phyloP scores from a whole-genome alignment of 2,797 vertebrate species.

The Okamejei kenojei region DNA sequence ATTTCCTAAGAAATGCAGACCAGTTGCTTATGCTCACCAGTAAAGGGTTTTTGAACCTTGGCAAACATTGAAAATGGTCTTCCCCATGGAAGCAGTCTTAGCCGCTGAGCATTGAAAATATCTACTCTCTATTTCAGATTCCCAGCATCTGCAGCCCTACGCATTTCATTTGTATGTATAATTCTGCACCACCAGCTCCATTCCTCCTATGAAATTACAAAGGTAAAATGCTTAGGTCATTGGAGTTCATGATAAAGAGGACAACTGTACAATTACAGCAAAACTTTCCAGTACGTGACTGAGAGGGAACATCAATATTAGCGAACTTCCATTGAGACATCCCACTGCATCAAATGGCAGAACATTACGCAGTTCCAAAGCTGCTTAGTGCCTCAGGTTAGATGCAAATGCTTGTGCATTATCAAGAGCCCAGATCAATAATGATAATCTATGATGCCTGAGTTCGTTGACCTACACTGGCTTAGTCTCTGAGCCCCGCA shows the following conservation, averaged over 20 bases:
- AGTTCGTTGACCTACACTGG: not conserved
- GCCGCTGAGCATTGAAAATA: not conserved
- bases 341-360: not conserved
- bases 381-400: not conserved
- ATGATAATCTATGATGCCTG: not conserved
- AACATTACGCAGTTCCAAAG: not conserved
- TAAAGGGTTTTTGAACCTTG: no score
- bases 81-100: not conserved
- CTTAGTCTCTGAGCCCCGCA: not conserved
- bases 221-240: not conserved
- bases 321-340: not conserved
- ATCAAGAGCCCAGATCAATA: not conserved
- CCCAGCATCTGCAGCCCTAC: not conserved
- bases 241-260: not conserved
- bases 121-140: not conserved
- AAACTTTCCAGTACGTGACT: not conserved
- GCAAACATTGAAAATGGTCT: not conserved
- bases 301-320: not conserved
- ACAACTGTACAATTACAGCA: not conserved
- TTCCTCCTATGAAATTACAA: not conserved
- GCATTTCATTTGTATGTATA: not conserved
- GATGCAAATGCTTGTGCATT: not conserved
- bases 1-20: not conserved
- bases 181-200: not conserved
- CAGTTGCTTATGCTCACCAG: not conserved